Percentiles rank a stretch among this genome's conserved stretches.
Evolutionary conservation across 2,113 vertebrate genomes (phyloP).

Genomic region (Aptenodytes forsteri): DNA sequence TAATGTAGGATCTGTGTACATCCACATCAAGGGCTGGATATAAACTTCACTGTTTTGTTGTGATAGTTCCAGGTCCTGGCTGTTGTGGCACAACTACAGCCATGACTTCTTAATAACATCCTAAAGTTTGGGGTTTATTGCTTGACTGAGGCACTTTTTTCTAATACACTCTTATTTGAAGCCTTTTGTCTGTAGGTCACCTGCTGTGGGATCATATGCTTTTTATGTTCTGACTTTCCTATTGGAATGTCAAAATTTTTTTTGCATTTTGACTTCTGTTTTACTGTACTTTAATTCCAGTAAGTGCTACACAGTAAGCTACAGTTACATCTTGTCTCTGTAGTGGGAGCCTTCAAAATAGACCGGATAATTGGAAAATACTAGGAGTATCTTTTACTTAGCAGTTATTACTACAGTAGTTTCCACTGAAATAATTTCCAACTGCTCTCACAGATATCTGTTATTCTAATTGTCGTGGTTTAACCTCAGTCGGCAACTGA

Average conservation of each 20-base stretch:
- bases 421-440: neutral
- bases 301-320: neutral
- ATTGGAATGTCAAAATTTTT: neutral
- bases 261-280: neutral
- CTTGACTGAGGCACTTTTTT: neutral
- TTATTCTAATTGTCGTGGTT: neutral
- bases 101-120: neutral
- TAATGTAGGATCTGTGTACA: neutral
- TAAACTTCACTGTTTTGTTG: neutral
- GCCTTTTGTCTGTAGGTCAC: neutral
- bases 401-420: neutral
- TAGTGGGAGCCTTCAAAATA: neutral
- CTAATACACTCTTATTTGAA: neutral
- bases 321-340: neutral
- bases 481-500: too few relatives aligned
- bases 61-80: neutral
- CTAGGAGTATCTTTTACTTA: neutral
- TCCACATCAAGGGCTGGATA: neutral
- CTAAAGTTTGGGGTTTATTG: neutral
- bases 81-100: neutral
- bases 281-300: neutral
- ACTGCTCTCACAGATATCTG: accelerated
- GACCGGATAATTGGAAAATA: neutral
- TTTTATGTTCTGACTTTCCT: neutral
- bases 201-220: neutral